These are phyloP conservation scores for Serrognathus titanus DNA, from an alignment of 2,888 invertebrate species.

Conservation along the genomic window DNA sequence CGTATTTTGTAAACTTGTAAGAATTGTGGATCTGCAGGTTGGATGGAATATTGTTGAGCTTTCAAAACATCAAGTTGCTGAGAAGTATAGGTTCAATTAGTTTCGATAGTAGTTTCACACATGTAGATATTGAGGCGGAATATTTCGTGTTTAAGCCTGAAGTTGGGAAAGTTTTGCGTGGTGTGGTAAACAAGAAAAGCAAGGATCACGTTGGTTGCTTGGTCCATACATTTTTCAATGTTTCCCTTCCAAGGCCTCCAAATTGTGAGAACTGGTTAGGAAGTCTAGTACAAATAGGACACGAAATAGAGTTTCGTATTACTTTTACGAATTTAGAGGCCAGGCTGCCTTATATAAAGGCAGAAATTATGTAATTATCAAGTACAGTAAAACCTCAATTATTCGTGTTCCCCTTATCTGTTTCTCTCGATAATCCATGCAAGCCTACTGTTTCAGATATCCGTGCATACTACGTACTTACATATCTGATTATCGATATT, in stretches of 20 bases:
- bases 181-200: slow-evolving; percentile 65
- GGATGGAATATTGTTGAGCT: slow-evolving; percentile 65
- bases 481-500: too few relatives aligned
- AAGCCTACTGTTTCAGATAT: too few relatives aligned
- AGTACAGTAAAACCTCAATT: too few relatives aligned
- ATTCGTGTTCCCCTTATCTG: too few relatives aligned
- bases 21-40: slow-evolving; percentile 51
- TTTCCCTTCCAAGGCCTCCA: slow-evolving; percentile 61
- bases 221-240: slow-evolving; percentile 68
- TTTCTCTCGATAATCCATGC: too few relatives aligned
- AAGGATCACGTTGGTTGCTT: slow-evolving; percentile 65
- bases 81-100: slow-evolving; percentile 58
- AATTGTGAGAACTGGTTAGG: slow-evolving; percentile 56
- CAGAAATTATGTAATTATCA: slow-evolving; percentile 51
- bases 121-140: slow-evolving; percentile 65
- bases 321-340: slow-evolving; percentile 57
- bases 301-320: slow-evolving; percentile 60
- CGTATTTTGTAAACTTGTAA: not conserved
- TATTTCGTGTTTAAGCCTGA: slow-evolving; percentile 66
- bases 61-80: slow-evolving; percentile 61
- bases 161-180: slow-evolving; percentile 59
- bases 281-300: slow-evolving; percentile 54
- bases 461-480: too few relatives aligned
- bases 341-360: slow-evolving; percentile 63
- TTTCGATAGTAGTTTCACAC: slow-evolving; percentile 61